Evolutionary conservation across 2,888 invertebrate genomes (phyloP), one percentile per base, ranked within the genome.

Genomic region (Notocelia uddmanniana): DNA sequence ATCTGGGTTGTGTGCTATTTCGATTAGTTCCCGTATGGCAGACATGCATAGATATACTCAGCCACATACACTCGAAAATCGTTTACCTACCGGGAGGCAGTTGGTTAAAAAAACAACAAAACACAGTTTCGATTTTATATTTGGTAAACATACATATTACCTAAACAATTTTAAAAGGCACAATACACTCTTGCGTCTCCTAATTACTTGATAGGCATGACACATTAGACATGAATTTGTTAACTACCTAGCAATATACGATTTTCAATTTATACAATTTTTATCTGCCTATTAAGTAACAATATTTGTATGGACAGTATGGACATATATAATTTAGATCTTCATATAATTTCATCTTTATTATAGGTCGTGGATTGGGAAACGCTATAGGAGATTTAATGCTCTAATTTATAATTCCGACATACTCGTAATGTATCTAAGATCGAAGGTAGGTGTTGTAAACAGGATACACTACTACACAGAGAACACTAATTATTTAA

Each of bases 131-230:
- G 37, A 13, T 58, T 37, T 64, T 70, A 70, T 70, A 70, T 58
- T 58, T 58, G 69, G 64, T 70, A 70, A 58, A 70, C 58, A 70
- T 70, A 70, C 50, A 34, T 68, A 68, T 3, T 26, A 31, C n/a
- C n/a, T 63, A 57, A 57, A 69, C 21, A 64, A 70, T 58, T 64
- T 58, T 52, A 18, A 69, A 69, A 70, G 69, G 69, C 69, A 70
- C 69, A 19, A 70, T 64, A 70, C 48, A 69, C 34, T 62, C 19
- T 55, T 63, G 57, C 31, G 62, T 55, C 41, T 45, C 31, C 41
- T 50, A 63, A 50, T 26, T 26, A 55, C 9, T 15, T 6, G 18
- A 10, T 23, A 23, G 26, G 50, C 37, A 48, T 18, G 11, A 37
- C 23, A 37, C 23, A 64, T 34, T 19, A 48, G 18, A 55, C 26